Conservation (phyloP, 2,888 invertebrate genomes). For the Pomacea canaliculata region DNA sequence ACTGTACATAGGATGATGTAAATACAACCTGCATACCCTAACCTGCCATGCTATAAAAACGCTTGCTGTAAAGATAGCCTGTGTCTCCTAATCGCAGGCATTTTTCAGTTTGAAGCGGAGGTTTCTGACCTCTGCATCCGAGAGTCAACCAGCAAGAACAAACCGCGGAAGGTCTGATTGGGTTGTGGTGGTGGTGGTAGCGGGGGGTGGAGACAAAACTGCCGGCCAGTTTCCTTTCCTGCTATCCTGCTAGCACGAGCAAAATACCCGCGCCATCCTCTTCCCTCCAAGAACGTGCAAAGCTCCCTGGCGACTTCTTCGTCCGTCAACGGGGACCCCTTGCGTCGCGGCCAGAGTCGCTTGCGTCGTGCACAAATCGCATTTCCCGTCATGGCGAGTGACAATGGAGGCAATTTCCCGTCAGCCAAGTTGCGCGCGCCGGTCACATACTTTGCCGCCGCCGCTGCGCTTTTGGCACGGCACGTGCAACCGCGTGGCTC, state of each 20-base stretch:
- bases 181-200: too few species aligned
- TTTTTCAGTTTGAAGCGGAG: too few species aligned
- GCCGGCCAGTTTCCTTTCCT: too few species aligned
- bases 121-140: too few species aligned
- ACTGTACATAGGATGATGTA: too few species aligned
- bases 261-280: neutral
- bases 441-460: neutral
- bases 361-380: neutral
- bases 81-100: too few species aligned
- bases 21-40: too few species aligned
- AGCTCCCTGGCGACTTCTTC: neutral
- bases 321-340: neutral
- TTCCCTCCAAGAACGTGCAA: neutral
- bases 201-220: too few species aligned
- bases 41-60: too few species aligned
- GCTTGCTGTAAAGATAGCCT: too few species aligned
- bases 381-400: slow-evolving; percentile 1
- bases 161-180: too few species aligned
- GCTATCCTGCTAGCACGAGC: neutral
- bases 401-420: slow-evolving; percentile 4
- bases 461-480: neutral
- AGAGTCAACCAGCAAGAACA: too few species aligned
- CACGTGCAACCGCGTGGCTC: neutral
- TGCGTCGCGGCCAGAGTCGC: neutral
- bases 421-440: neutral